phyloP scores from a whole-genome alignment of 92 coral and sea anemone species.

The Ricordea florida region DNA sequence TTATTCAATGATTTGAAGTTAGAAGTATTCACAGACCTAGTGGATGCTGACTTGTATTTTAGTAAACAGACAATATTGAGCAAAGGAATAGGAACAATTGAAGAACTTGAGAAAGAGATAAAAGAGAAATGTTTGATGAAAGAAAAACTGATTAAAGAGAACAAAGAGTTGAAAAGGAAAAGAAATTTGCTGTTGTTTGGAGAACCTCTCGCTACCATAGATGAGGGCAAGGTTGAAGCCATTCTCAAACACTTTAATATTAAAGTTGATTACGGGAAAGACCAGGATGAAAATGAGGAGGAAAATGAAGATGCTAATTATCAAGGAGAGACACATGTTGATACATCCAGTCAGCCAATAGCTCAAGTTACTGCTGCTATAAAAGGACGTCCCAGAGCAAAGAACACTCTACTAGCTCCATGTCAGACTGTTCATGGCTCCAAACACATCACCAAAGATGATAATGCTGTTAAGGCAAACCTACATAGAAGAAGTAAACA shows the following conservation, averaged over 20 bases:
- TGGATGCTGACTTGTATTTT: conserved; percentile 60
- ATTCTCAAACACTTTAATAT: conserved; percentile 30
- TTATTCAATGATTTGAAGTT: conserved; percentile 67
- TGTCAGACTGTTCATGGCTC: not conserved
- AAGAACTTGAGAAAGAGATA: conserved; percentile 24
- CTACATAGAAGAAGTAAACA: too few species aligned
- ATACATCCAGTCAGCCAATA: not conserved
- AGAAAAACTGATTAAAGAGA: conserved; percentile 28
- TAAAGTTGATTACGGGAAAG: conserved; percentile 22
- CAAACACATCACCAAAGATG: not conserved
- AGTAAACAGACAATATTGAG: conserved; percentile 81
- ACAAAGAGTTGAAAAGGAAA: conserved; percentile 43
- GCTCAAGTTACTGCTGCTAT: not conserved
- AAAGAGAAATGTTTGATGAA: conserved; percentile 15
- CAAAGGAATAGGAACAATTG: conserved; percentile 57
- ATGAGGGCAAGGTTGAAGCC: conserved; percentile 42
- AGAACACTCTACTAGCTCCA: conserved; percentile 3
- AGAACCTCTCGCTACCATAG: conserved; percentile 8
- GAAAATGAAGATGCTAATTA: conserved; percentile 4
- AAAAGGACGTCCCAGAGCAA: conserved; percentile 30
- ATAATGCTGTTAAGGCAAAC: not conserved
- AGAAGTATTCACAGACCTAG: conserved; percentile 59
- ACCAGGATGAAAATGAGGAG: not conserved
- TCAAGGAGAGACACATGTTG: not conserved
- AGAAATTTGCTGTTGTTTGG: conserved; percentile 62